Evolutionary conservation across 2,888 invertebrate species (phyloP), one percentile per base, ranked within the genome.

Genomic region (Caenorhabditis virilis): DNA sequence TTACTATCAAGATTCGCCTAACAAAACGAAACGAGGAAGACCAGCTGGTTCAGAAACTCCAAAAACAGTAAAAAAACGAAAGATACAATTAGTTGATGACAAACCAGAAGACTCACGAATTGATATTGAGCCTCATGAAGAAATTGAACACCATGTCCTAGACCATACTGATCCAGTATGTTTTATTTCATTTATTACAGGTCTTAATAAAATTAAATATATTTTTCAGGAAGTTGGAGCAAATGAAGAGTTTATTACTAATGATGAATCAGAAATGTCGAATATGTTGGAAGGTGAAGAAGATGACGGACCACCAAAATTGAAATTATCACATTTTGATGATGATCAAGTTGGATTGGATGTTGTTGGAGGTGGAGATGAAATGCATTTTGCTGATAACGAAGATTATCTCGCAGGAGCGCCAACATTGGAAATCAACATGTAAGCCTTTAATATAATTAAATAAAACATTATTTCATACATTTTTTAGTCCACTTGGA

Each of bases 301-400:
- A 5, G 61, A 52, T n/a, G 60, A 60, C n/a, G 61, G 45, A n/a
- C 56, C 56, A 11, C 62, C 56, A 2, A 26, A 53, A 42, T 30
- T 62, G 22, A 52, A 42, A 11, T 26, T 57, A 16, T 27, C 55
- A n/a, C 4, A 35, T 7, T 26, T 20, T 9, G 54, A 54, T 26
- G 42, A 23, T 45, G 41, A 18, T 27, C 16, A 15, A 27, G 33
- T 30, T 15, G 15, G 18, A 36, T 49, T 20, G 26, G 42, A 46
- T 13, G 54, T 52, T 30, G 48, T 23, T n/a, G 39, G 25, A 3
- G 53, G 50, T 7, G n/a, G 13, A 6, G 56, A 52, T 13, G 61
- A 62, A 9, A 11, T 50, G 23, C 45, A 15, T 13, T 51, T 55
- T 15, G 49, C 45, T 15, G 62, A 60, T 11, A 54, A 60, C 1